A percentile compares a stretch with the other conserved stretches of the same genome.
Conservation (phyloP, 2,113 vertebrate species). For the Parotia lawesii region DNA sequence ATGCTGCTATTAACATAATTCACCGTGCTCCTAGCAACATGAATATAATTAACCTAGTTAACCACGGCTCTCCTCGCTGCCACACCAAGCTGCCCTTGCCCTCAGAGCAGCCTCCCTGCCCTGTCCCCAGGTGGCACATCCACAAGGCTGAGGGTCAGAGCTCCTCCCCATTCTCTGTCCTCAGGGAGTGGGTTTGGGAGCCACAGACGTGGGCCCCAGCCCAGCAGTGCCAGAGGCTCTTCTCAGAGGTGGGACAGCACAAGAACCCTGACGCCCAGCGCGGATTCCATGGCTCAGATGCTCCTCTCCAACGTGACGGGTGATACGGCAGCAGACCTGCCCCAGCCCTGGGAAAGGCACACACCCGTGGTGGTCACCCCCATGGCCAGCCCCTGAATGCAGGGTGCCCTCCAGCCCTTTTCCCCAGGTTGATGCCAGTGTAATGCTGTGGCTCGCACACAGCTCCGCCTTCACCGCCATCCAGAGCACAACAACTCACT, state of each 20-base stretch:
- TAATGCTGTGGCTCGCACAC: fast-evolving
- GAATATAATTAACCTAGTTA: slow-evolving; percentile 56
- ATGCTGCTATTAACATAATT: slow-evolving; percentile 56
- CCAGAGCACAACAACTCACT: background rate
- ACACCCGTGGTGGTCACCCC: fast-evolving
- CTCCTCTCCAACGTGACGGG: fast-evolving
- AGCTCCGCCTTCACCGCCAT: background rate
- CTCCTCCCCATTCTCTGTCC: fast-evolving
- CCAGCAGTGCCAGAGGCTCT: background rate
- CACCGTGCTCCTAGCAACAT: slow-evolving; percentile 21
- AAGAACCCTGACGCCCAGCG: fast-evolving
- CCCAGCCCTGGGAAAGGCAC: fast-evolving
- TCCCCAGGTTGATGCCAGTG: fast-evolving
- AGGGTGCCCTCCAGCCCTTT: background rate
- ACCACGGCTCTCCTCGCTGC: background rate
- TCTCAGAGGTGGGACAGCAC: background rate
- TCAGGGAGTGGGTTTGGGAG: fast-evolving
- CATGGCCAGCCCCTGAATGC: fast-evolving
- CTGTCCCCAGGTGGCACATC: background rate
- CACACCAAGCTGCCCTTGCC: background rate
- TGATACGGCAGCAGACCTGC: background rate
- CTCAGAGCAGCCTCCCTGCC: background rate
- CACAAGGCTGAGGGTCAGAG: background rate
- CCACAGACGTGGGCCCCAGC: fast-evolving
- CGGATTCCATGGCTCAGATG: fast-evolving